Evolutionary conservation across 1,140 invertebrate genomes (phyloP), one percentile per base, ranked within the genome.

Genomic region (Drosophila lini): DNA sequence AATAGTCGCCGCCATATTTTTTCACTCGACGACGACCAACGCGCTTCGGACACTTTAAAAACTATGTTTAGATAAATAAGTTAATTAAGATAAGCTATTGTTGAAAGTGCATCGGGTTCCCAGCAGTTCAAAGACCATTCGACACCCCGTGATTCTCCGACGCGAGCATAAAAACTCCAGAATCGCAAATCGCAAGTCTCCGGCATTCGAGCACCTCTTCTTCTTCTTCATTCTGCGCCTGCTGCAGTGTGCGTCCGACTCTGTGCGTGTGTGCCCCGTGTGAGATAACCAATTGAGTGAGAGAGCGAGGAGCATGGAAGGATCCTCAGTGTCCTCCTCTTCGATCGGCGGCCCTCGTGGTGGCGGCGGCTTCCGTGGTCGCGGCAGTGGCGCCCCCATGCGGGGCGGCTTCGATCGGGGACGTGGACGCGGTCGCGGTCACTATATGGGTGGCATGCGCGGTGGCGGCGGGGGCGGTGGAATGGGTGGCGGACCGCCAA

Each of bases 1-100:
- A 89, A 88, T 88, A 88, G 55, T 84, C 65, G 82, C 83, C 83
- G 83, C 83, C 83, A 88, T 88, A 88, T 88, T 88, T 88, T 89
- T 88, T 89, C 83, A 89, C 83, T 77, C 50, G 50, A 41, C 50
- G 38, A 75, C 50, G 38, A 75, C 59, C 59, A 81, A 85, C 82
- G 82, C 82, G 82, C 69, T 76, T 16, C 47, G 10, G 22, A 41
- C 41, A 25, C 38, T 16, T 16, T 34, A 28, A 78, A 78, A 32
- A 59, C 32, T 53, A 89, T 89, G 83, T 78, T 77, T 78, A 62
- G 64, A 52, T 82, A 83, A 68, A 80, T 63, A 74, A 80, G 60
- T 59, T 50, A 78, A 34, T 56, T 38, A 45, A 45, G 16, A 58
- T 70, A 52, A 57, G 57, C 38, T 44, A 65, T 45, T 25, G 19